Base-by-base conservation (phyloP, 2,888 invertebrate genomes). In the Melolontha melolontha region DNA sequence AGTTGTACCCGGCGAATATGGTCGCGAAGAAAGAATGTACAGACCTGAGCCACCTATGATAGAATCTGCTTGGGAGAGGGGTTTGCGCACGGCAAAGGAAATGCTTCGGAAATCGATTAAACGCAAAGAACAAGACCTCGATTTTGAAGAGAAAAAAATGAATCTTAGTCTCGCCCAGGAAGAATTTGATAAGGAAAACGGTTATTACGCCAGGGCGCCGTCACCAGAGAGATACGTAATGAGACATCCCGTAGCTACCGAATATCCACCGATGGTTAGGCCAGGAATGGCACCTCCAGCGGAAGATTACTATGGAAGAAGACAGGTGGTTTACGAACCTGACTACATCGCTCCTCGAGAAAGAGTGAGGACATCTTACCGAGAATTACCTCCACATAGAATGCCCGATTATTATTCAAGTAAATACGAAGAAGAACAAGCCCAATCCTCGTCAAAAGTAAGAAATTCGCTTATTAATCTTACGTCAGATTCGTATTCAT, bases 21-120 rank as follows among this genome's bases (percentile, higher is more conserved):
- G 82, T 0, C 79, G 86, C 10, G 85, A 81, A 34, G 86, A 87
- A 64, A 78, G 87, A 1, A 82, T 84, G 12, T 85, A 83, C 70
- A 79, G 84, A 70, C 79, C 83, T 8, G 86, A 86, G 81, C 84
- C 86, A 22, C 87, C 92, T 0, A 88, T 91, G n/a, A 88, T 92
- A 0, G 97, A 98, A 85, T 94, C 96, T 41, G 96, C 98, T 0
- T 98, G 98, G 98, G 98, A 98, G 82, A 86, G 98, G 59, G 98
- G 97, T 0, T 85, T 98, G 57, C 86, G 97, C 39, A 96, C 97
- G 57, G 98, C 98, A 27, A 98, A 98, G 84, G 97, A 98, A 88
- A 91, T 93, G 90, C 87, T 94, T 84, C 89, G 95, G 69, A 95
- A 95, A 85, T 96, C 97, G 0, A 93, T 92, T 76, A 95, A 96